A percentile compares a stretch with the other conserved stretches of the same genome.
Evolutionary conservation across 1,140 invertebrate genomes (phyloP).

Genomic region (Ceratina japonica): DNA sequence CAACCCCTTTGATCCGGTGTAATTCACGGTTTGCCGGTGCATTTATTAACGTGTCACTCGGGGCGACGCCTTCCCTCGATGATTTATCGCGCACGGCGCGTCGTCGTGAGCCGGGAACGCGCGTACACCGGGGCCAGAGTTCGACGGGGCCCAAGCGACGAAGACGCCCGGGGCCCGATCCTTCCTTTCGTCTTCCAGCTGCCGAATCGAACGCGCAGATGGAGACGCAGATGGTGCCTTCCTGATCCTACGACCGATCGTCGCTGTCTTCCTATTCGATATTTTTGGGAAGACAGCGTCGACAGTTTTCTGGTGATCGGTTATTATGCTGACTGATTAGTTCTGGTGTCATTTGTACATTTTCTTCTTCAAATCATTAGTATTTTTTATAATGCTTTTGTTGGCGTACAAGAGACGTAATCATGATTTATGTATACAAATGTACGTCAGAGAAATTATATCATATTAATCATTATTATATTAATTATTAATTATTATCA

Average conservation of each 20-base stretch:
- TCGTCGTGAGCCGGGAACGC: slow-evolving; percentile 41
- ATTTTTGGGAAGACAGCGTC: too few species aligned
- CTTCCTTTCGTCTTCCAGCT: slow-evolving; percentile 64
- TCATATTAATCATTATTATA: too few species aligned
- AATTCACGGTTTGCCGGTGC: slow-evolving; percentile 66
- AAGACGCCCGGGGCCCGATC: slow-evolving; percentile 49
- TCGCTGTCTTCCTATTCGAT: not conserved
- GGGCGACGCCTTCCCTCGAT: slow-evolving; percentile 63
- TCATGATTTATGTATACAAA: too few species aligned
- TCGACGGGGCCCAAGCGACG: slow-evolving; percentile 50
- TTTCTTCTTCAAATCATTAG: too few species aligned
- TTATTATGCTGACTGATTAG: too few species aligned
- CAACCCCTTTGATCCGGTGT: slow-evolving; percentile 54
- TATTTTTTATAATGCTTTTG: too few species aligned
- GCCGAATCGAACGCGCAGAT: slow-evolving; percentile 68
- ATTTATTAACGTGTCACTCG: slow-evolving; percentile 73
- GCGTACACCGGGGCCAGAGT: slow-evolving; percentile 55
- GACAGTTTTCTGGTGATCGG: too few species aligned
- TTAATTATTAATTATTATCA: too few species aligned
- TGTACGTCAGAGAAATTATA: too few species aligned
- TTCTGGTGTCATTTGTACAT: too few species aligned
- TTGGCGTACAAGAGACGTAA: too few species aligned
- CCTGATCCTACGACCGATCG: not conserved
- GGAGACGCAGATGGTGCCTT: slow-evolving; percentile 66
- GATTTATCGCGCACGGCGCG: slow-evolving; percentile 68